A percentile compares a stretch with the other conserved stretches of the same genome.
phyloP scores from a whole-genome alignment of 2,797 vertebrate species.

The Crocidura indochinensis region DNA sequence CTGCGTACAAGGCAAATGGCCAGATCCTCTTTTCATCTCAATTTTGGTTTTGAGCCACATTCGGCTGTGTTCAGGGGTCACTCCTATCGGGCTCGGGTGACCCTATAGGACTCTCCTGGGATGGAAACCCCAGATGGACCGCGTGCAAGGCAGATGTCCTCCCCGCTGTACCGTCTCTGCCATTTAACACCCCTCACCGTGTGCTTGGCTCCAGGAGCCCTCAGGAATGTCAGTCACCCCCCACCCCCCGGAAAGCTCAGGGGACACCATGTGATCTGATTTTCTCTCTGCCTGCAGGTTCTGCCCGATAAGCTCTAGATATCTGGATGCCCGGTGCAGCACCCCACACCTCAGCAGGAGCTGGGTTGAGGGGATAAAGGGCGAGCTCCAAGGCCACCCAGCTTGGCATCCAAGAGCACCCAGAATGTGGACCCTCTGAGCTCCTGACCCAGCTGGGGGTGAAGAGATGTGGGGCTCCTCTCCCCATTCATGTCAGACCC shows the following conservation, averaged over 20 bases:
- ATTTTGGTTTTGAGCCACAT: too few relatives aligned
- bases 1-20: too few relatives aligned
- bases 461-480: not conserved
- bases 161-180: too few relatives aligned
- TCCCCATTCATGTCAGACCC: not conserved
- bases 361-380: too few relatives aligned
- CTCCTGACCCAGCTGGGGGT: slow-evolving; percentile 9
- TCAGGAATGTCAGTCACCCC: not conserved
- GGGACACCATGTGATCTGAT: not conserved
- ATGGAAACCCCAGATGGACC: too few relatives aligned
- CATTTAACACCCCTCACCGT: not conserved
- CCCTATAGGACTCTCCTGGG: too few relatives aligned
- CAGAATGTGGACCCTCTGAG: not conserved
- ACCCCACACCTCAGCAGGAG: not conserved
- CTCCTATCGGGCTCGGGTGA: too few relatives aligned
- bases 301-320: slow-evolving; percentile 83
- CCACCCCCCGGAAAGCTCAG: too few relatives aligned
- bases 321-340: not conserved
- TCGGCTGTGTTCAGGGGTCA: too few relatives aligned
- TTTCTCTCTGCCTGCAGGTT: slow-evolving; percentile 73
- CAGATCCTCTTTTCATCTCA: too few relatives aligned
- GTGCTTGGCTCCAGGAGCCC: not conserved
- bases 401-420: not conserved
- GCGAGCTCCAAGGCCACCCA: too few relatives aligned
- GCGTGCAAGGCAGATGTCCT: too few relatives aligned